phyloP scores from a whole-genome alignment of 2,113 vertebrate genomes.

The human region DNA sequence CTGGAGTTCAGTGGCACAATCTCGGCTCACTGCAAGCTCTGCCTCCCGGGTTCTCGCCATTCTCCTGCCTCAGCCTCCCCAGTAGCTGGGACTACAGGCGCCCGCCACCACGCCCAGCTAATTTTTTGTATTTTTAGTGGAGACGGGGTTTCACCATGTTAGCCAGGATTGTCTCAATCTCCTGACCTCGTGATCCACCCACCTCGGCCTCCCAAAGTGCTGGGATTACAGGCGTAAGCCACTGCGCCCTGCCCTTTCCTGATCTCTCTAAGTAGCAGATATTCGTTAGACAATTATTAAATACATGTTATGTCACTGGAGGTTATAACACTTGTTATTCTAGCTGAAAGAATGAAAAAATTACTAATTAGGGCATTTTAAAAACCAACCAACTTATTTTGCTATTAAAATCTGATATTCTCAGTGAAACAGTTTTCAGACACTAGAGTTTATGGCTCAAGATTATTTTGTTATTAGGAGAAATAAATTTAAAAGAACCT shows the following conservation, averaged over 20 bases:
- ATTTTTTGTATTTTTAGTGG: too few relatives aligned
- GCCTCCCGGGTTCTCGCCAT: too few relatives aligned
- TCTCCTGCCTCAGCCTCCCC: too few relatives aligned
- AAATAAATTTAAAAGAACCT: neutral
- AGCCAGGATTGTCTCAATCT: too few relatives aligned
- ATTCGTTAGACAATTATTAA: neutral
- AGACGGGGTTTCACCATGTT: too few relatives aligned
- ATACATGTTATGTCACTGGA: neutral
- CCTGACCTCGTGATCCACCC: too few relatives aligned
- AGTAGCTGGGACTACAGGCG: too few relatives aligned
- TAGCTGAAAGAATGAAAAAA: constrained; percentile 7
- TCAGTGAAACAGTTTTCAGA: neutral
- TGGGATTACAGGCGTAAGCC: too few relatives aligned
- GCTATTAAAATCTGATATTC: constrained; percentile 22
- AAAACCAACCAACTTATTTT: constrained; percentile 6
- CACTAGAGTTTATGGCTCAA: neutral
- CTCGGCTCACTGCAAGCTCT: too few relatives aligned
- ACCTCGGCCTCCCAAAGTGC: too few relatives aligned
- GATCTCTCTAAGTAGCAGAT: neutral
- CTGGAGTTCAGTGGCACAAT: too few relatives aligned
- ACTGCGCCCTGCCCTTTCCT: neutral
- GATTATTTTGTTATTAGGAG: neutral
- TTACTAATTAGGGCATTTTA: neutral
- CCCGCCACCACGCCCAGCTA: too few relatives aligned
- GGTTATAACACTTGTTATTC: neutral